Conservation (phyloP, 2,113 vertebrate species). For the Lasiurus cinereus region DNA sequence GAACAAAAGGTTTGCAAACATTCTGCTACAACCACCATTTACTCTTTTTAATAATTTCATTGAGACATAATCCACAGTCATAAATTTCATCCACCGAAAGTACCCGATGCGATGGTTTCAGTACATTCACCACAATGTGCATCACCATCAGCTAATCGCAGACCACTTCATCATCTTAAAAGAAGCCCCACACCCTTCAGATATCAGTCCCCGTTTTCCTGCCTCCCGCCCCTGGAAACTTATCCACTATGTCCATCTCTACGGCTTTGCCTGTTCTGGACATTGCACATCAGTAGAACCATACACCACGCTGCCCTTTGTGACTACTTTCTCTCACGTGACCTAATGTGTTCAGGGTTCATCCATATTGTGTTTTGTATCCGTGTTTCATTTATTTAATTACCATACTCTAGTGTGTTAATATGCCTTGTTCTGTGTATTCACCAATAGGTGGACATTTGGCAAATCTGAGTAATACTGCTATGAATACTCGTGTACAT, state of each 20-base stretch:
- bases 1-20: not conserved
- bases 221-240: not conserved
- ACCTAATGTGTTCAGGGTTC: not conserved
- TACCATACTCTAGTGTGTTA: too few species aligned
- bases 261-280: not conserved
- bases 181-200: accelerated
- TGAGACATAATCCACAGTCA: not conserved
- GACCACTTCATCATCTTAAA: not conserved
- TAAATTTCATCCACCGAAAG: not conserved
- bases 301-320: not conserved
- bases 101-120: not conserved
- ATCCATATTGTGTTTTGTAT: accelerated
- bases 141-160: not conserved
- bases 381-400: not conserved
- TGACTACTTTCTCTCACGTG: not conserved
- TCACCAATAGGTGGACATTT: too few species aligned
- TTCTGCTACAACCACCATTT: too few species aligned
- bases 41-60: not conserved
- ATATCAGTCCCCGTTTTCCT: not conserved
- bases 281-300: not conserved
- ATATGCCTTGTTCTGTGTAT: not conserved
- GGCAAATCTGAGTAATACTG: not conserved
- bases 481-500: not conserved
- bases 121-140: not conserved
- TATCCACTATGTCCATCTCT: not conserved